Conservation (phyloP, 92 coral and sea anemone genomes). For the Epizoanthus stellaris region DNA sequence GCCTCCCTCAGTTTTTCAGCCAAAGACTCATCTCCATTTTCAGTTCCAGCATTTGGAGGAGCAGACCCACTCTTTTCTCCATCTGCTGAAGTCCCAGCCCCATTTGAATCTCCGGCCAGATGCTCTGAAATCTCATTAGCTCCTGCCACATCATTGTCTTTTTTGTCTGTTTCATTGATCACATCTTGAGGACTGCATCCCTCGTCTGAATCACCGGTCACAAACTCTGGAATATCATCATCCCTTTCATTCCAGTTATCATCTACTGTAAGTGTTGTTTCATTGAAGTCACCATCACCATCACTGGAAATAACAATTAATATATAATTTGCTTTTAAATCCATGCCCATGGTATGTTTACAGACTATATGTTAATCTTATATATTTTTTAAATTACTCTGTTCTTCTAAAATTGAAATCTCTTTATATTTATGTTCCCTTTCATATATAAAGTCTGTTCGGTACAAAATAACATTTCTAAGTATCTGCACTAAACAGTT, state of each 20-base stretch:
- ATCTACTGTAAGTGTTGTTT: conserved; percentile 18
- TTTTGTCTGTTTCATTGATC: conserved; percentile 1
- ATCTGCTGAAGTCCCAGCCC: conserved; percentile 7
- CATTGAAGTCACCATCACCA: conserved; percentile 6
- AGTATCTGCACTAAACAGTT: not conserved
- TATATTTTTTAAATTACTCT: not conserved
- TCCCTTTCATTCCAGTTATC: conserved; percentile 17
- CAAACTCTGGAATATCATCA: conserved; percentile 17
- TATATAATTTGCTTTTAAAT: not conserved
- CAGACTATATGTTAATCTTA: not conserved
- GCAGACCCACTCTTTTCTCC: not conserved
- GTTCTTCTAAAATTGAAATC: not conserved
- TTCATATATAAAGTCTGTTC: not conserved
- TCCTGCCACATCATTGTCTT: not conserved
- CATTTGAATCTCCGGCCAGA: not conserved
- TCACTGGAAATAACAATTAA: conserved; percentile 14
- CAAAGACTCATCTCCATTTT: not conserved
- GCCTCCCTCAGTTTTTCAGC: conserved; percentile 10
- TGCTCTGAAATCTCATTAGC: not conserved
- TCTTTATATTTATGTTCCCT: not conserved
- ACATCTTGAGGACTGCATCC: conserved; percentile 11
- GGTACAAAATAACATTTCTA: not conserved
- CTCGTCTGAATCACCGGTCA: conserved; percentile 8
- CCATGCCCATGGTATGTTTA: not conserved
- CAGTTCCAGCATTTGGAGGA: not conserved